Base-by-base conservation (phyloP, 2,113 vertebrate species). In the Myodes glareolus region DNA sequence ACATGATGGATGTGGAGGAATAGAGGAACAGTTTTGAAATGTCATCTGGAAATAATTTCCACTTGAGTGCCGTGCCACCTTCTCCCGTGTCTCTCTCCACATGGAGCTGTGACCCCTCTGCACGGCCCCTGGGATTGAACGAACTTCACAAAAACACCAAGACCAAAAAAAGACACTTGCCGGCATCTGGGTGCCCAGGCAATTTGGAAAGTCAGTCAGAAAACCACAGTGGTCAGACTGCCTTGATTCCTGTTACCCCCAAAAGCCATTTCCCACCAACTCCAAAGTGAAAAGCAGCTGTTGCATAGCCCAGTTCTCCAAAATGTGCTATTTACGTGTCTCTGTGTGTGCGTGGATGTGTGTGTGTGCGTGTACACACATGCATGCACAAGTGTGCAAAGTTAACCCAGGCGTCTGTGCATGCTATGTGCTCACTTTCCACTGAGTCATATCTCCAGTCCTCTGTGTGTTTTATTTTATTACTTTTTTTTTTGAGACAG, bases 161-260 rank as follows among this genome's bases (percentile, higher is more conserved):
- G 12, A 2, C 31, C 65, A 0, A 31, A 70, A 67, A 33, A 82
- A 90, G 12, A 39, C 52, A 7, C 45, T 76, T 65, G 42, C 12
- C 10, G 29, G 19, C 0, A 2, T 61, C 85, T 80, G 50, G 61
- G 55, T 55, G n/a, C 36, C 77, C n/a, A 50, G 10, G 29, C 63
- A 65, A 75, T 50, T 92, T 92, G 76, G 68, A 80, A 16, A 92
- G 47, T 47, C n/a, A 4, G 3, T 68, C 6, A 11, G 81, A 27
- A 97, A 96, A 94, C 77, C 73, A 96, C 87, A 63, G 39, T 80
- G 73, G 87, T 81, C 70, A 90, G 94, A 87, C 45, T 84, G 90
- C 84, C 42, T 36, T n/a, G 72, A 68, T 89, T 84, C 73, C 63
- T 55, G 19, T 96, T 93, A 72, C 36, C 63, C 63, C 73, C 78